Conservation (phyloP, 2,888 invertebrate species). For the Synanthedon vespiformis region DNA sequence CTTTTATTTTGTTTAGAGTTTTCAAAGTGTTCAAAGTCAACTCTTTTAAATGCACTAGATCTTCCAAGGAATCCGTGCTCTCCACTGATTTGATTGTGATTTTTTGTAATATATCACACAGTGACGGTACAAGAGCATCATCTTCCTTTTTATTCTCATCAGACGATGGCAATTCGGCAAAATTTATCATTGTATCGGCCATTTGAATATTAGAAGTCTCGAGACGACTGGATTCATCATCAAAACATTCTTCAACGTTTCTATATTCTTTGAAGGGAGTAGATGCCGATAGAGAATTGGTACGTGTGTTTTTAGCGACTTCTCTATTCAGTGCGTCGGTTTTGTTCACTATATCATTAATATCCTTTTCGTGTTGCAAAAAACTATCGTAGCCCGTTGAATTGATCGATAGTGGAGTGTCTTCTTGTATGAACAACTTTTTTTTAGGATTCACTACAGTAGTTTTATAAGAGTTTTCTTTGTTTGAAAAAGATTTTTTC, state of each 20-base stretch:
- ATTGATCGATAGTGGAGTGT: constrained; percentile 38
- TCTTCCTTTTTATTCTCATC: constrained; percentile 22
- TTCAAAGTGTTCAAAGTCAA: constrained; percentile 14
- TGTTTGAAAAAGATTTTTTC: constrained; percentile 10
- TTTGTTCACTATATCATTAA: constrained; percentile 36
- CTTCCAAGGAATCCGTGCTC: constrained; percentile 21
- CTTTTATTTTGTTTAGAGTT: constrained; percentile 37
- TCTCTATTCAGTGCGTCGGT: too few species aligned
- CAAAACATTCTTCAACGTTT: constrained; percentile 40
- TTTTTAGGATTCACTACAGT: constrained; percentile 6
- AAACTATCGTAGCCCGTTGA: constrained; percentile 54
- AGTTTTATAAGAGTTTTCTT: constrained; percentile 7
- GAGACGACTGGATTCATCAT: constrained; percentile 32
- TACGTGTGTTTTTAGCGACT: constrained; percentile 30
- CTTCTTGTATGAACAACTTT: constrained; percentile 9
- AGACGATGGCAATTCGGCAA: constrained; percentile 26
- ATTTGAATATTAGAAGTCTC: constrained; percentile 27
- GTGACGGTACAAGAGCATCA: constrained; percentile 46
- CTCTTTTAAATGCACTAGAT: constrained; percentile 34
- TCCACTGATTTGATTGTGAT: constrained; percentile 30
- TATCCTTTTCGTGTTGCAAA: constrained; percentile 46
- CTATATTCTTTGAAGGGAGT: constrained; percentile 53
- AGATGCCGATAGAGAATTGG: constrained; percentile 41
- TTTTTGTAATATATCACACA: constrained; percentile 48
- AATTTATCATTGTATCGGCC: constrained; percentile 48